Base-by-base conservation (phyloP, 2,797 vertebrate genomes). In the Etheostoma nigrum region DNA sequence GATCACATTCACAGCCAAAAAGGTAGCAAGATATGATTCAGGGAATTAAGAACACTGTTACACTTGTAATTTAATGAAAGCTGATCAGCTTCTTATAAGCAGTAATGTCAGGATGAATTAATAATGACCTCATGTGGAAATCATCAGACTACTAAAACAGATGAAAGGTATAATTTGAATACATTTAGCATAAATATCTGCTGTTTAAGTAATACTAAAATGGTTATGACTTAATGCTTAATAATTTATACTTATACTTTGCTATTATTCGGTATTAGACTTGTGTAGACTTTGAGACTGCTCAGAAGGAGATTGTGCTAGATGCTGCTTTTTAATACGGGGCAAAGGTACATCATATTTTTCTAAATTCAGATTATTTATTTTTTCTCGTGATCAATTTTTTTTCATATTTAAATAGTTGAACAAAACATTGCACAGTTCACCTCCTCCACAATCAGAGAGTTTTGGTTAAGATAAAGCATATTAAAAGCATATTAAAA, bases 41-140 rank as follows among this genome's bases (percentile, higher is more conserved):
- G 15, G 61, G 13, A 19, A 23, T 2, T 25, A n/a, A 59, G 40
- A 12, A 40, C 11, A 40, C 36, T 11, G 36, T 40, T 40, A 21
- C 45, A 58, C 45, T 58, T 6, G 4, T 48, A 55, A 40, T 73
- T 23, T 18, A 57, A 67, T 53, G 25, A 40, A 53, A 52, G 16
- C 2, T 44, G 4, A 18, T 52, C 11, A 52, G 19, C 27, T 25
- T 5, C 8, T 9, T 4, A 5, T 47, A 30, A 23, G 33, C 13
- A 63, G 3, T 21, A 15, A 33, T 11, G 19, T 54, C 58, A 27
- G 33, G 58, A 48, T 62, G 33, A 71, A 52, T 65, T 64, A n/a
- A 55, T 57, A 18, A n/a, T 55, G 30, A 74, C 30, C 40, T 45
- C 15, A 47, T 47, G 48, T 67, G 27, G 27, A 47, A 40, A 40